Evolutionary conservation across 2,113 vertebrate species (phyloP).

Genomic region (Arizona elegans): DNA sequence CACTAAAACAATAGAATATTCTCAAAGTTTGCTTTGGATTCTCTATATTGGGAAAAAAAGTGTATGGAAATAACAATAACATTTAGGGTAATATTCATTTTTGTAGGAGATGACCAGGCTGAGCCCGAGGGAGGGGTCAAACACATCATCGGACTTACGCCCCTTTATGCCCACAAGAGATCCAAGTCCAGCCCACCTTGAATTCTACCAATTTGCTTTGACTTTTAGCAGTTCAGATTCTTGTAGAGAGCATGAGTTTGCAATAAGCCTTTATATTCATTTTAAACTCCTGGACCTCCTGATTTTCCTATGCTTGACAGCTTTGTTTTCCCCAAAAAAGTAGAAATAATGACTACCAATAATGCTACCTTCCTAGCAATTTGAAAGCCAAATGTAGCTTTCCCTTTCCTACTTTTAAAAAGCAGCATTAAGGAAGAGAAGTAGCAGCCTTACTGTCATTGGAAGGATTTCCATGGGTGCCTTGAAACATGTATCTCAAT

Average conservation of each 20-base stretch:
- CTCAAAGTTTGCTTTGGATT: neutral
- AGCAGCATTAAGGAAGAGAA: neutral
- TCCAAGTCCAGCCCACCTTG: too few relatives aligned
- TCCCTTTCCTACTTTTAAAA: conserved; percentile 25
- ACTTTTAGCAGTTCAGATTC: too few relatives aligned
- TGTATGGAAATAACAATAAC: too few relatives aligned
- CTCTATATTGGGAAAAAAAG: neutral
- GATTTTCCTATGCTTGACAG: too few relatives aligned
- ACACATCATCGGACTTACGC: too few relatives aligned
- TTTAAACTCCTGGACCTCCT: too few relatives aligned
- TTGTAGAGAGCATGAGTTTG: too few relatives aligned
- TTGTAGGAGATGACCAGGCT: too few relatives aligned
- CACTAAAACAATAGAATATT: neutral
- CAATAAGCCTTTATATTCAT: too few relatives aligned
- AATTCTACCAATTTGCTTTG: too few relatives aligned
- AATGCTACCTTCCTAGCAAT: neutral
- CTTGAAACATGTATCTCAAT: conserved; percentile 32
- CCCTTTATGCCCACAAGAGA: too few relatives aligned
- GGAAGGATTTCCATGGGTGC: conserved; percentile 40
- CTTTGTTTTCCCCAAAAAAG: neutral
- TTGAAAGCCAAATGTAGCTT: conserved; percentile 28
- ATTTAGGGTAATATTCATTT: neutral
- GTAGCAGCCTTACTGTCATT: neutral
- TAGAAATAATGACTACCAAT: conserved; percentile 2
- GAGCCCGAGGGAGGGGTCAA: too few relatives aligned